Evolutionary conservation across 23 tunicate species (phyloP).

Genomic region (Phallusia fumigata): DNA sequence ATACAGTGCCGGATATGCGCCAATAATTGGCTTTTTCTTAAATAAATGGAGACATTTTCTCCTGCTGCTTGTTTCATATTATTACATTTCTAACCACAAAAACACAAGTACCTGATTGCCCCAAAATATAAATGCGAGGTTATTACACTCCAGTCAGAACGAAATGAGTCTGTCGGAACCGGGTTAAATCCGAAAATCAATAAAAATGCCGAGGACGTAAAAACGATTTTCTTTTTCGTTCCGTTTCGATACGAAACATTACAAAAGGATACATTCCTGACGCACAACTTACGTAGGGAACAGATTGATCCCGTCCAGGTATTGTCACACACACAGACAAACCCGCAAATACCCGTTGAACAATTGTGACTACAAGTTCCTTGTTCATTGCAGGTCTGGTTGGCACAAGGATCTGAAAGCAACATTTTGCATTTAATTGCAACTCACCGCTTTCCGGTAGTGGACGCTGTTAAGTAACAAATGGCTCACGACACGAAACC

Average conservation of each 20-base stretch:
- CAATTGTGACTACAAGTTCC: not conserved
- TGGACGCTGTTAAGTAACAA: not conserved
- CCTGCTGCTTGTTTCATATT: too few species aligned
- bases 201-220: too few species aligned
- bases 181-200: not conserved
- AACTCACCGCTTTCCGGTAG: not conserved
- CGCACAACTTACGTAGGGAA: not conserved
- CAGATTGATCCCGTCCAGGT: not conserved
- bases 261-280: not conserved
- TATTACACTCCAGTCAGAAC: not conserved
- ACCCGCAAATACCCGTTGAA: not conserved
- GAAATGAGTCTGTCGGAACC: not conserved
- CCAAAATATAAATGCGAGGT: too few species aligned
- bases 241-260: not conserved
- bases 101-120: too few species aligned
- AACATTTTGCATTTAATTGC: not conserved
- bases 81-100: too few species aligned
- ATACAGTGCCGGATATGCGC: too few species aligned
- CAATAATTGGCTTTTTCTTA: too few species aligned
- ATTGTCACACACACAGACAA: not conserved
- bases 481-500: not conserved
- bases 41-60: too few species aligned
- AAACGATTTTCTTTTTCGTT: not conserved
- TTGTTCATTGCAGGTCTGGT: not conserved
- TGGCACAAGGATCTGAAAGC: not conserved